phyloP scores from a whole-genome alignment of 2,113 vertebrate species.

The Toxotes chatareus region DNA sequence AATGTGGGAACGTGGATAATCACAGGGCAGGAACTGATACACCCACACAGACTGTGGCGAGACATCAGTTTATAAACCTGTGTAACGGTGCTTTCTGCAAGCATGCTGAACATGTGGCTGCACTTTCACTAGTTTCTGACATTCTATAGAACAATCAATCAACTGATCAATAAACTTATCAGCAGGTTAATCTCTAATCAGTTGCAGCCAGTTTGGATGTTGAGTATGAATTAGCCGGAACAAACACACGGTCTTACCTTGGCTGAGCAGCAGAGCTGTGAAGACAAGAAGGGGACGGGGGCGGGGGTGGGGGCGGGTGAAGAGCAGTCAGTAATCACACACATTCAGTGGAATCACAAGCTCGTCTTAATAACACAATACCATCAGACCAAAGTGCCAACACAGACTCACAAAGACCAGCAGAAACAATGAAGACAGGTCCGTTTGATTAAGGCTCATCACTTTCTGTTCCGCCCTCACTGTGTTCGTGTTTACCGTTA shows the following conservation, averaged over 20 bases:
- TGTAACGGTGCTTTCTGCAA: neutral
- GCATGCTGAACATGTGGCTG: neutral
- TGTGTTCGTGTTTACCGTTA: neutral
- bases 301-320: slow-evolving; percentile 24
- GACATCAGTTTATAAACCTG: neutral
- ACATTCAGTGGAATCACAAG: neutral
- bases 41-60: neutral
- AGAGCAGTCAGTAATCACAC: slow-evolving; percentile 12
- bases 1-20: neutral
- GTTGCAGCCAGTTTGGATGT: neutral
- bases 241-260: slow-evolving; percentile 87
- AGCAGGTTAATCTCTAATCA: neutral
- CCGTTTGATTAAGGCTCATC: neutral
- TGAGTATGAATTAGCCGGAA: neutral
- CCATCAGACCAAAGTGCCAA: neutral
- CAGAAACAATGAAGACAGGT: neutral
- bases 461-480: neutral
- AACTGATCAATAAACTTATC: neutral
- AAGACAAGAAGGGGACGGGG: slow-evolving; percentile 49
- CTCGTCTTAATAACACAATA: neutral
- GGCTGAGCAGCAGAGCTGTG: slow-evolving; percentile 87
- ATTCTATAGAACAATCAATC: neutral
- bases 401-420: neutral
- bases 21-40: neutral
- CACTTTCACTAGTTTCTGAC: neutral